Evolutionary conservation across 2,797 vertebrate species (phyloP).

Genomic region (Phataginus tetradactyla): DNA sequence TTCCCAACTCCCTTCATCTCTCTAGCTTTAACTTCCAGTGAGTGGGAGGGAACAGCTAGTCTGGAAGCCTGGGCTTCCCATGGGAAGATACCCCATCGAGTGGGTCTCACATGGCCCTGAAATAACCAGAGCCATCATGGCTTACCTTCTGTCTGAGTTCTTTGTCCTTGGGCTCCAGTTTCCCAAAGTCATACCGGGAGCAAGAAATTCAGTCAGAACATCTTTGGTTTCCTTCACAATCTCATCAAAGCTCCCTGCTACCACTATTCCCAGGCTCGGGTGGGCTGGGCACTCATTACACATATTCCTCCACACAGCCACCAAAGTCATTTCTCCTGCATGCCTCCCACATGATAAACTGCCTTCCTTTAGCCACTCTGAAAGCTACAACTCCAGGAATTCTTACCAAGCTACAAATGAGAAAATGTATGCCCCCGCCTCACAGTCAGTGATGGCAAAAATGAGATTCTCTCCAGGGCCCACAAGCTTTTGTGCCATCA

Average conservation of each 20-base stretch:
- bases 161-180: slow-evolving; percentile 93
- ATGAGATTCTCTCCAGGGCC: slow-evolving; percentile 90
- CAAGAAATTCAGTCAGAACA: slow-evolving; percentile 94
- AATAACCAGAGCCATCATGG: slow-evolving; percentile 87
- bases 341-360: slow-evolving; percentile 92
- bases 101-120: slow-evolving; percentile 94
- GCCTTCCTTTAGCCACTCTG: slow-evolving; percentile 90
- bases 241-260: slow-evolving; percentile 86
- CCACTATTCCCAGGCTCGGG: slow-evolving; percentile 89
- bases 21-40: slow-evolving; percentile 92
- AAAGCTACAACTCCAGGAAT: slow-evolving; percentile 90
- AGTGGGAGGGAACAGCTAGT: slow-evolving; percentile 92
- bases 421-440: slow-evolving; percentile 90
- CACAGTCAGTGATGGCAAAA: slow-evolving; percentile 92
- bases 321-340: slow-evolving; percentile 90
- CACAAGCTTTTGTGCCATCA: slow-evolving; percentile 92
- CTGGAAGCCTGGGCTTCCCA: slow-evolving; percentile 94
- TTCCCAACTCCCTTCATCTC: slow-evolving; percentile 95
- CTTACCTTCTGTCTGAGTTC: slow-evolving; percentile 94
- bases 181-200: slow-evolving; percentile 97
- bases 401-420: slow-evolving; percentile 89
- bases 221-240: slow-evolving; percentile 93
- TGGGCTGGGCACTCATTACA: slow-evolving; percentile 92
- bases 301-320: slow-evolving; percentile 92
- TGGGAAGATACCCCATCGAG: slow-evolving; percentile 92